Conservation (phyloP, 2,888 invertebrate species). For the Eristalinus aeneus region DNA sequence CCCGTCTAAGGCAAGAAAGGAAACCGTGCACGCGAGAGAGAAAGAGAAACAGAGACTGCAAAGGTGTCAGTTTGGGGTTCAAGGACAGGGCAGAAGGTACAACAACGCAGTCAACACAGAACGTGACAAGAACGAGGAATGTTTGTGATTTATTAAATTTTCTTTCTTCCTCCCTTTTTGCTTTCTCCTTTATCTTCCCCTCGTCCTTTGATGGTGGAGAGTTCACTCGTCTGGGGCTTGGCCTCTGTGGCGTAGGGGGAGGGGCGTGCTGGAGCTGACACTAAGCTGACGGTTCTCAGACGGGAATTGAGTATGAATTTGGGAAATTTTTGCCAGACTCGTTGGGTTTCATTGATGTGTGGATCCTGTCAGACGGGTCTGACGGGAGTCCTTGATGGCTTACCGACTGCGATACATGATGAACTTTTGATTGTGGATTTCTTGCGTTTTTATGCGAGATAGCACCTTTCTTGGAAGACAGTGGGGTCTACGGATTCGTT, state of each 20-base stretch:
- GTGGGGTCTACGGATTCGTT: too few species aligned
- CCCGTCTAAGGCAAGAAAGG: neutral
- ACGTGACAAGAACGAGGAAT: conserved; percentile 49
- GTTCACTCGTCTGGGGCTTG: neutral
- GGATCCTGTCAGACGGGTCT: neutral
- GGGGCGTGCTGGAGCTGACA: neutral
- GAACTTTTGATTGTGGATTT: neutral
- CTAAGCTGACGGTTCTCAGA: neutral
- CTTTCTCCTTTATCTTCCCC: neutral
- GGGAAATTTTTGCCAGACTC: neutral
- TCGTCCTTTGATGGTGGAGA: neutral
- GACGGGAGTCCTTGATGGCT: neutral
- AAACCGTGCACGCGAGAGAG: too few species aligned
- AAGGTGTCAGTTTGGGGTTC: conserved; percentile 48
- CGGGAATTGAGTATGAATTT: neutral
- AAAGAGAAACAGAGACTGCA: conserved; percentile 18
- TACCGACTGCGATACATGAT: neutral
- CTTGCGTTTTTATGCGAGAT: too few species aligned
- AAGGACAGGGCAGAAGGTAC: conserved; percentile 61
- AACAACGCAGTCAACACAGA: conserved; percentile 20
- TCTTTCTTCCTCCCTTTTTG: neutral
- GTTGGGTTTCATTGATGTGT: neutral
- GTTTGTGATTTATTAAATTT: conserved; percentile 11
- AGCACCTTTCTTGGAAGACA: neutral
- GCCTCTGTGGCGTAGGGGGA: neutral